Conservation (phyloP, 2,888 invertebrate species). For the Microplitis deprimator region DNA sequence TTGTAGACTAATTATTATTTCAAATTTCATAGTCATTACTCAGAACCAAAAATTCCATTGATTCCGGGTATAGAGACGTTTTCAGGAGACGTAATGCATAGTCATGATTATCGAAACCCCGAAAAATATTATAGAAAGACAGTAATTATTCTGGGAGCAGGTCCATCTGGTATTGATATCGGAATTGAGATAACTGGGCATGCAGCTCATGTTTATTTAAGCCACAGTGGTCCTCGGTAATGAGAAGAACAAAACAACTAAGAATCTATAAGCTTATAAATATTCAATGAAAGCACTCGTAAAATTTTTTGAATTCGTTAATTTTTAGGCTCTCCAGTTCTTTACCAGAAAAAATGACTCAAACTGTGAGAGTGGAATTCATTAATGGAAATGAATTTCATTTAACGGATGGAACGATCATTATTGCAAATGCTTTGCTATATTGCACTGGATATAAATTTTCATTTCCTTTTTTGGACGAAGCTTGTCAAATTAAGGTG, state of each 20-base stretch:
- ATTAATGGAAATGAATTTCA: slow-evolving; percentile 73
- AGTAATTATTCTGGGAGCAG: slow-evolving; percentile 81
- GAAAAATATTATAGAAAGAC: slow-evolving; percentile 74
- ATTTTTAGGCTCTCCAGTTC: slow-evolving; percentile 68
- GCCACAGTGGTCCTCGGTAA: slow-evolving; percentile 73
- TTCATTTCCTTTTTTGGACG: slow-evolving; percentile 80
- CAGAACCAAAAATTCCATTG: slow-evolving; percentile 72
- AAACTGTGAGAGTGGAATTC: slow-evolving; percentile 74
- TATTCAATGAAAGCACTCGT: neutral
- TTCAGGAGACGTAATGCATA: slow-evolving; percentile 78
- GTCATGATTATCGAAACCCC: slow-evolving; percentile 81
- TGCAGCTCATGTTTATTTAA: slow-evolving; percentile 73
- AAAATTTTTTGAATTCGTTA: neutral
- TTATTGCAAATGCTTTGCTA: slow-evolving; percentile 78
- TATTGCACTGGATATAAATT: slow-evolving; percentile 85
- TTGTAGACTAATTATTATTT: neutral
- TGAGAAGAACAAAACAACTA: neutral
- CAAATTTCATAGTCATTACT: slow-evolving; percentile 70
- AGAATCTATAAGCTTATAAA: neutral
- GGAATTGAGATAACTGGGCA: slow-evolving; percentile 76
- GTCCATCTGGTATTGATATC: slow-evolving; percentile 83
- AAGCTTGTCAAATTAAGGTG: slow-evolving; percentile 76
- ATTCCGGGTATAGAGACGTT: slow-evolving; percentile 72
- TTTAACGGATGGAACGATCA: slow-evolving; percentile 76
- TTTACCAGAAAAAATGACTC: slow-evolving; percentile 73